These are phyloP conservation scores for Copidosoma aretas DNA, from an alignment of 2,888 invertebrate species.

Conservation along the genomic window DNA sequence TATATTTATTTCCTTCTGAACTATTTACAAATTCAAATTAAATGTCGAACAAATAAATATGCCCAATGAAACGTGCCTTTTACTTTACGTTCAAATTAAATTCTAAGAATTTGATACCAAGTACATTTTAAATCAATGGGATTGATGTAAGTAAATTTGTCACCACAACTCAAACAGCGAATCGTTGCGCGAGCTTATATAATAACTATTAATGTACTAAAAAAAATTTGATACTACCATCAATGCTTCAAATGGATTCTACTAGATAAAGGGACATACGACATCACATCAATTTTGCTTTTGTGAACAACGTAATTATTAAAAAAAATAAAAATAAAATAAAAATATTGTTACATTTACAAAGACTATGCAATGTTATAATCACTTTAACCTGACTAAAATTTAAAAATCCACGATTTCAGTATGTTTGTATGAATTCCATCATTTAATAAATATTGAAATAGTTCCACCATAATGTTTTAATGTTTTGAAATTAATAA, in stretches of 20 bases:
- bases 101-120: slow-evolving; percentile 20
- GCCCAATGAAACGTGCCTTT: slow-evolving; percentile 34
- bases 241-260: slow-evolving; percentile 5
- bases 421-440: too few relatives aligned
- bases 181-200: slow-evolving; percentile 17
- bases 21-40: too few relatives aligned
- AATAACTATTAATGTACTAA: slow-evolving; percentile 2
- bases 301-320: not conserved
- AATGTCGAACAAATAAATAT: too few relatives aligned
- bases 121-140: slow-evolving; percentile 4
- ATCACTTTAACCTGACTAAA: not conserved
- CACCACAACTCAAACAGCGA: slow-evolving; percentile 7
- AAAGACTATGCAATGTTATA: slow-evolving; percentile 6
- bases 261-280: slow-evolving; percentile 2
- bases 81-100: slow-evolving; percentile 26
- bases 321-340: not conserved
- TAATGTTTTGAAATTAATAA: too few relatives aligned
- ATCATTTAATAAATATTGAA: too few relatives aligned
- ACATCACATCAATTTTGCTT: slow-evolving; percentile 8
- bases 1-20: too few relatives aligned
- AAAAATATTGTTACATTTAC: slow-evolving; percentile 1
- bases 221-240: slow-evolving; percentile 19
- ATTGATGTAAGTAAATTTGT: slow-evolving; percentile 12
- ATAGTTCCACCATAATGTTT: too few relatives aligned
- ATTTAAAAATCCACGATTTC: too few relatives aligned